Base-by-base conservation (phyloP, 2,888 invertebrate genomes). In the Malacosoma neustria region DNA sequence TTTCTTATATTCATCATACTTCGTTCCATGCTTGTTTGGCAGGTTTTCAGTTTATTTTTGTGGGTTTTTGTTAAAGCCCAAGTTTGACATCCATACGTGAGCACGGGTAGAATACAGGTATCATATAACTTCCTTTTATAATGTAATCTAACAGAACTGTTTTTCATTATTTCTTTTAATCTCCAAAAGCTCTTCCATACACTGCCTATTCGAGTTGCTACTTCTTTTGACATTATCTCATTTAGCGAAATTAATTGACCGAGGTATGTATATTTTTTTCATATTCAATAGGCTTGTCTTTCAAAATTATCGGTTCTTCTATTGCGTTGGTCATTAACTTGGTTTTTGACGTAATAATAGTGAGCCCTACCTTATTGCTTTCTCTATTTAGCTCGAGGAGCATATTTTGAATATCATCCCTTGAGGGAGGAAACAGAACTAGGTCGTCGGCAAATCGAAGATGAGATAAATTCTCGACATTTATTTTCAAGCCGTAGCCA, bases 271-370 rank as follows among this genome's bases (percentile, higher is more conserved):
- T 32, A 31, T 14, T 14, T 11, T 11, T 32, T 9, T 12, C 4
- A 14, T 13, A 30, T 14, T 30, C 5, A 9, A 30, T 3, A 13
- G 13, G 14, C 11, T 31, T n/a, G 6, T 7, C 14, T 2, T 13
- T 14, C 13, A 30, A 3, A 31, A 11, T 6, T 13, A 22, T 22
- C 13, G 12, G 9, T 32, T 32, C 13, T 32, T 12, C 5, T 31
- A 0, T 5, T 11, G 11, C 7, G 11, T 31, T 31, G 4, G 31
- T 11, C 31, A 31, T 34, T 35, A 35, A 3, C 12, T 35, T 35
- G 7, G 35, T 35, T 35, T 35, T 35, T 13, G 29, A 9, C 13
- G 14, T 13, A 12, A 30, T 35, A 30, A 35, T 30, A 13, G 4
- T 13, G 3, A 35, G 35, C 2, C 14, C 35, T 7, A 14, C 31